Evolutionary conservation across 2,797 vertebrate species (phyloP).

Genomic region (Gymnothorax javanicus): DNA sequence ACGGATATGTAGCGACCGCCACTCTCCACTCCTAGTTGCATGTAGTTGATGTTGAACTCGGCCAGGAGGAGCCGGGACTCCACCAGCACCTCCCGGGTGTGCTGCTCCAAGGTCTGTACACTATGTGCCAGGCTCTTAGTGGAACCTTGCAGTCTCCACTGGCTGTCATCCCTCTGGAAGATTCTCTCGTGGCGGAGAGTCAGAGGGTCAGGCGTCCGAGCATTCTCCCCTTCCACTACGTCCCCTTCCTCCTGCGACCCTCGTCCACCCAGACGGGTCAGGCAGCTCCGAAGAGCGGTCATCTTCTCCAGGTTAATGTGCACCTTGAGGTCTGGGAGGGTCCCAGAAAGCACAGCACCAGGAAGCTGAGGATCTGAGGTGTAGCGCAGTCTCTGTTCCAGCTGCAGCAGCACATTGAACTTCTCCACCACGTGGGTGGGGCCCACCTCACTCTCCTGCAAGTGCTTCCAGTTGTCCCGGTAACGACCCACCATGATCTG

Average conservation of each 20-base stretch:
- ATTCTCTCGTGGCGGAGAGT: conserved; percentile 84
- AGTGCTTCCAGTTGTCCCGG: conserved; percentile 95
- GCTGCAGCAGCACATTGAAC: conserved; percentile 91
- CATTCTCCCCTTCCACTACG: conserved; percentile 41
- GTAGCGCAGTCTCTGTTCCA: conserved; percentile 92
- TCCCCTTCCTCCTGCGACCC: conserved; percentile 45
- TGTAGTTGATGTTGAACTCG: conserved; percentile 94
- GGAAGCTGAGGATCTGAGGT: conserved; percentile 97
- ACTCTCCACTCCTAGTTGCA: conserved; percentile 96
- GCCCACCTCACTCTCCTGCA: conserved; percentile 91
- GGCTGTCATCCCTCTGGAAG: conserved; percentile 80
- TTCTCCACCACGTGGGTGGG: conserved; percentile 97
- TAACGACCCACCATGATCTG: conserved; percentile 97
- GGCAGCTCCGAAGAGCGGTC: conserved; percentile 86
- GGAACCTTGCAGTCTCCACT: conserved; percentile 86
- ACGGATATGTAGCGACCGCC: conserved; percentile 94
- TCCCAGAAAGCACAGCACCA: conserved; percentile 90
- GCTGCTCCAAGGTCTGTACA: conserved; percentile 88
- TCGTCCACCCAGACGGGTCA: conserved; percentile 76
- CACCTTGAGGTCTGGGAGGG: conserved; percentile 91
- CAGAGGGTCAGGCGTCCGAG: conserved; percentile 71
- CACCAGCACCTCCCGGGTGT: conserved; percentile 91
- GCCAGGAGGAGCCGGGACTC: conserved; percentile 93
- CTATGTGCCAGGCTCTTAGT: conserved; percentile 92
- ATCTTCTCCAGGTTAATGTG: conserved; percentile 98